A percentile compares a stretch with the other conserved stretches of the same genome.
Conservation (phyloP, 2,113 vertebrate species). For the Perognathus longimembris region DNA sequence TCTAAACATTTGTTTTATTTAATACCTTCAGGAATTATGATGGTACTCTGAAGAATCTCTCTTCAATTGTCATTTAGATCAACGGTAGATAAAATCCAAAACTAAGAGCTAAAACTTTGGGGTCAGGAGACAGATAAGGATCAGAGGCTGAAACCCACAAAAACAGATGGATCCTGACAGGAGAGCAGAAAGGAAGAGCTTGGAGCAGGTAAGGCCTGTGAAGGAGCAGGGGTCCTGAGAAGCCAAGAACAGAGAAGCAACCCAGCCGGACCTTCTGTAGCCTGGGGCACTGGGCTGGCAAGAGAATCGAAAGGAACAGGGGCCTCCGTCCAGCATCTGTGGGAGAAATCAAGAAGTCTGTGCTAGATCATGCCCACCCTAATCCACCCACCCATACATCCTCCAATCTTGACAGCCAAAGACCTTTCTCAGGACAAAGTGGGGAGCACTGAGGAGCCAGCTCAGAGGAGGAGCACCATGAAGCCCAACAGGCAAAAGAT, state of each 20-base stretch:
- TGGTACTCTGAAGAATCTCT: background rate
- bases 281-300: rapidly evolving
- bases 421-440: background rate
- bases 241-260: background rate
- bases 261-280: too few species aligned
- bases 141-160: background rate
- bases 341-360: background rate
- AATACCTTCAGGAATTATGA: background rate
- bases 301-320: rapidly evolving
- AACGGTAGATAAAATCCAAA: slow-evolving; percentile 2
- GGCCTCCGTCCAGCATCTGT: rapidly evolving
- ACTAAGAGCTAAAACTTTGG: background rate
- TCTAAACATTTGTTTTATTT: background rate
- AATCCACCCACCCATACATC: background rate
- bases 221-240: background rate
- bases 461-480: background rate
- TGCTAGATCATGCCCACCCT: too few species aligned
- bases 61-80: background rate
- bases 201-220: background rate
- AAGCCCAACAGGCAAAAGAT: background rate
- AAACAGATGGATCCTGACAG: background rate
- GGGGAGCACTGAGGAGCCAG: background rate
- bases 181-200: background rate
- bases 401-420: background rate
- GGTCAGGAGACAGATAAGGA: background rate